These are phyloP conservation scores for Riparia riparia DNA, from an alignment of 2,113 vertebrate species.

Conservation along the genomic window DNA sequence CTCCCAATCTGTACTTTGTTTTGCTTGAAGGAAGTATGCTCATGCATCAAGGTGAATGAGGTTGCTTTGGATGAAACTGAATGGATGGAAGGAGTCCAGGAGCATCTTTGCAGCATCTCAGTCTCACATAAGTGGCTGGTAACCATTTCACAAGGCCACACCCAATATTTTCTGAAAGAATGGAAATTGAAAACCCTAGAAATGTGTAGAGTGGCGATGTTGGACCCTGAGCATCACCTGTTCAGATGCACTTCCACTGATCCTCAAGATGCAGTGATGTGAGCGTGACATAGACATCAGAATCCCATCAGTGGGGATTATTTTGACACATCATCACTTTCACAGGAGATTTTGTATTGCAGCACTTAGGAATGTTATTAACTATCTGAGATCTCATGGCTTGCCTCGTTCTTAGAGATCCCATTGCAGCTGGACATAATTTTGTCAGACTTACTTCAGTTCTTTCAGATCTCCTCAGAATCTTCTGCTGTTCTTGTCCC, in stretches of 20 bases:
- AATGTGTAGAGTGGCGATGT: neutral
- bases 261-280: neutral
- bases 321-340: neutral
- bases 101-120: neutral
- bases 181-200: neutral
- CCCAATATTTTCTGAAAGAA: neutral
- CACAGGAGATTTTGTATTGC: neutral
- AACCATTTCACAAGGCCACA: neutral
- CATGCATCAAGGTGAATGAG: neutral
- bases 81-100: fast-evolving
- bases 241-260: neutral
- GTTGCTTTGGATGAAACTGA: neutral
- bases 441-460: neutral
- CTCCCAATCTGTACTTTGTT: neutral
- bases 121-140: neutral
- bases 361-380: neutral
- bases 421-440: neutral
- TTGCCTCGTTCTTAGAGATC: neutral
- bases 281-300: neutral
- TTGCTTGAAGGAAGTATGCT: neutral
- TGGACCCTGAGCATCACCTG: neutral
- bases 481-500: neutral
- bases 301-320: fast-evolving
- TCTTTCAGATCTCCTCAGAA: neutral
- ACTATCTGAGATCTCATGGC: neutral